Evolutionary conservation across 2,113 vertebrate genomes (phyloP), one percentile per base, ranked within the genome.

Genomic region (Fregata magnificens): DNA sequence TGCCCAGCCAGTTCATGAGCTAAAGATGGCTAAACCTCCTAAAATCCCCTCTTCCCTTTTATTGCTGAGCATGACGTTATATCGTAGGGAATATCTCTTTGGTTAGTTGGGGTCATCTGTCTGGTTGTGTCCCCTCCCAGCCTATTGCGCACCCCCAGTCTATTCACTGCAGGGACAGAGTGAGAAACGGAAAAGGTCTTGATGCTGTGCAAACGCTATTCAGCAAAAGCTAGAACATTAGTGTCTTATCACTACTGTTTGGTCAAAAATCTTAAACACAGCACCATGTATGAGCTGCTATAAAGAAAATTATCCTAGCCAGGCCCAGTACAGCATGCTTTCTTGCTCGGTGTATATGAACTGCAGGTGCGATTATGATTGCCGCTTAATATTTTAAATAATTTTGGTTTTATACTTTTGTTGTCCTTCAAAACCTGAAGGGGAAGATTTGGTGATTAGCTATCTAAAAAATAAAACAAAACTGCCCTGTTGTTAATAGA

Each of bases 351-450:
- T 73, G 12, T 49, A 2, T 66, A 10, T 40, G 29, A 87, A 59
- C 47, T 86, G n/a, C 55, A 78, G 32, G 47, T 31, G 31, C 94
- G 16, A 72, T 45, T n/a, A 26, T 3, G 4, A 36, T 62, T 69
- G 61, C 21, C 19, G 52, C 47, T 59, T 84, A 32, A 18, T 49
- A 47, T 65, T 56, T 72, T 63, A 61, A 91, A 55, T 86, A 79
- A 65, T 82, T 93, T 29, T 47, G 34, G 31, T 3, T 77, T 90
- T 84, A 50, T 59, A 50, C 22, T 71, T 63, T 8, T 62, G 29
- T 71, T 92, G 90, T 86, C 49, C 58, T 90, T 92, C 44, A 94
- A 94, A 90, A 88, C n/a, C 16, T 74, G 87, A 79, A 61, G 40
- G 55, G 55, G 72, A 84, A 67, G 58, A 58, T 79, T 36, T 93